These are phyloP conservation scores for Prochilodus magdalenae DNA, from an alignment of 2,113 vertebrate genomes.

Conservation along the genomic window DNA sequence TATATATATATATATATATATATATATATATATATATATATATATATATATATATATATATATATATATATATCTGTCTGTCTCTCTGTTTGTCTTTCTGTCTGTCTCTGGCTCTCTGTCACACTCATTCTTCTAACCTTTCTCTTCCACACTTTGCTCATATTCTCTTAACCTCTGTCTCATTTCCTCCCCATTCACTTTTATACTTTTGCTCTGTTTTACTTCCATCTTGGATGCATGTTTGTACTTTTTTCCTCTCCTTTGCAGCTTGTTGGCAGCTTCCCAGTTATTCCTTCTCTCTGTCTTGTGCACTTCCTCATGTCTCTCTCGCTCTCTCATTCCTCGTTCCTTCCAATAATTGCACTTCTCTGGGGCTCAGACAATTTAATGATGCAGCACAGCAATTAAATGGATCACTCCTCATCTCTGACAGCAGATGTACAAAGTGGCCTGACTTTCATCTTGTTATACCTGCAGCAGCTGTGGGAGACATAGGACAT, in stretches of 20 bases:
- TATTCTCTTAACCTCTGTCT: neutral
- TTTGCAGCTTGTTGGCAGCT: neutral
- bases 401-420: slow-evolving; percentile 31
- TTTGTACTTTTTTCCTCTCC: neutral
- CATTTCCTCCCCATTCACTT: neutral
- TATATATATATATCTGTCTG: too few relatives aligned
- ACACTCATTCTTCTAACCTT: neutral
- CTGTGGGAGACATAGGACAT: too few relatives aligned
- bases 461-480: too few relatives aligned
- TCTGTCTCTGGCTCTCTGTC: too few relatives aligned
- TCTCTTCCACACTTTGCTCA: neutral
- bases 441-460: neutral
- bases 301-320: too few relatives aligned
- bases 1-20: too few relatives aligned
- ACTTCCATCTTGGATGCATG: slow-evolving; percentile 39
- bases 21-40: too few relatives aligned
- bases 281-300: too few relatives aligned
- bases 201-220: neutral
- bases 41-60: too few relatives aligned
- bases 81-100: too few relatives aligned
- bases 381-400: slow-evolving; percentile 1
- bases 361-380: slow-evolving; percentile 10
- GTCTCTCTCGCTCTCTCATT: slow-evolving; percentile 42
- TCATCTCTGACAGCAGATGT: slow-evolving; percentile 16
- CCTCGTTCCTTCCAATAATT: slow-evolving; percentile 40